Conservation (phyloP, 2,888 invertebrate species). For the Cephus rjabovi region DNA sequence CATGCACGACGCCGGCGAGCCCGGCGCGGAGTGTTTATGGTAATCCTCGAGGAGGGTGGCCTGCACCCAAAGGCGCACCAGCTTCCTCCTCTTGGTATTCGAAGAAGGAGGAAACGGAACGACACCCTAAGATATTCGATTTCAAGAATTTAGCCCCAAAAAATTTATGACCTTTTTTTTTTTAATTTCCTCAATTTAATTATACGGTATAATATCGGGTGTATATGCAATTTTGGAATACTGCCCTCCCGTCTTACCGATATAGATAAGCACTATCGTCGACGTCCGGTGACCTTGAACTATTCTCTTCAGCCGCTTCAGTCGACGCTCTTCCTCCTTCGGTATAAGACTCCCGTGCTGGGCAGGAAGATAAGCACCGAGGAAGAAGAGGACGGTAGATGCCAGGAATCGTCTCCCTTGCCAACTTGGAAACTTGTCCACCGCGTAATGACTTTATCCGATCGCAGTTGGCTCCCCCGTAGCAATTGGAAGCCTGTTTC, state of each 20-base stretch:
- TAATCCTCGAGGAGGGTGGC: slow-evolving; percentile 55
- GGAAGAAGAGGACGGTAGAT: background rate
- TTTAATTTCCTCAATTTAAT: too few species aligned
- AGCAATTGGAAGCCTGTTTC: background rate
- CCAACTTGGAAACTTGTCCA: slow-evolving; percentile 18
- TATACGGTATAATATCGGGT: background rate
- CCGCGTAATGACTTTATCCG: slow-evolving; percentile 38
- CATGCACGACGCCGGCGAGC: slow-evolving; percentile 41
- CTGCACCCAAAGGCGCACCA: slow-evolving; percentile 1
- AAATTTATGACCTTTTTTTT: too few species aligned
- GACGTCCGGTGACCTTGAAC: slow-evolving; percentile 33
- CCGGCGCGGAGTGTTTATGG: slow-evolving; percentile 50
- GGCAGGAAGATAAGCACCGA: background rate
- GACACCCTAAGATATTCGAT: background rate
- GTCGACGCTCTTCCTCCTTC: background rate
- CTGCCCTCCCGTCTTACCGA: background rate
- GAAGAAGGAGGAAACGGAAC: background rate
- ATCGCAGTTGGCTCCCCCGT: background rate
- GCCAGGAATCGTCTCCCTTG: background rate
- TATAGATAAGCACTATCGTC: slow-evolving; percentile 18
- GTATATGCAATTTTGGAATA: slow-evolving; percentile 31
- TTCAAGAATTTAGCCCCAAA: background rate
- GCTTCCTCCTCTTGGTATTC: background rate
- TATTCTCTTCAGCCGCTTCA: background rate
- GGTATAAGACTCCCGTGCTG: background rate